A percentile compares a stretch with the other conserved stretches of the same genome.
These are phyloP conservation scores for Macrosoma leucophasiata DNA, from an alignment of 2,888 invertebrate species.

Conservation along the genomic window DNA sequence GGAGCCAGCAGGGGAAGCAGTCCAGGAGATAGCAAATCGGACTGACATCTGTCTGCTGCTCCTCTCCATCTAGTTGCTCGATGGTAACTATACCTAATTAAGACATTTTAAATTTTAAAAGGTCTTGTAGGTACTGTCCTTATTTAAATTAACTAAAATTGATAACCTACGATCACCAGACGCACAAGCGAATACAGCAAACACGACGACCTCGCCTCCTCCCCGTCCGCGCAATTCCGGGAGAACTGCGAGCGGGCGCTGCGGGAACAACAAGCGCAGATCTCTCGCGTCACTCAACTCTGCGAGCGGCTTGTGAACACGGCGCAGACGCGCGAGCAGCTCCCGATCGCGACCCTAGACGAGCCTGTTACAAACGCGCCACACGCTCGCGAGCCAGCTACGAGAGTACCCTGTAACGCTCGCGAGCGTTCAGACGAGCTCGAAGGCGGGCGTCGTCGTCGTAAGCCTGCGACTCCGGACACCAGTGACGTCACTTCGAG, in stretches of 20 bases:
- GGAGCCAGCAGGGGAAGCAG: too few relatives aligned
- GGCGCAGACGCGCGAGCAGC: slow-evolving; percentile 2
- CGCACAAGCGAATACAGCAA: slow-evolving; percentile 19
- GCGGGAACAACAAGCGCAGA: slow-evolving; percentile 46
- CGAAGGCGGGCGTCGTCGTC: slow-evolving; percentile 3
- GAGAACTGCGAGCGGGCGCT: slow-evolving; percentile 46
- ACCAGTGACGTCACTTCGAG: slow-evolving; percentile 41
- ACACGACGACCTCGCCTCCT: too few relatives aligned
- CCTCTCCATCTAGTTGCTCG: too few relatives aligned
- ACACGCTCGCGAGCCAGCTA: slow-evolving; percentile 8
- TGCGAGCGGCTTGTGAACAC: slow-evolving; percentile 48
- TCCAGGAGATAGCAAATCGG: too few relatives aligned
- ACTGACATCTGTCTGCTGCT: too few relatives aligned
- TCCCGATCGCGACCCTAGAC: not conserved
- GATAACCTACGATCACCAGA: too few relatives aligned
- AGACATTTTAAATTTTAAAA: too few relatives aligned
- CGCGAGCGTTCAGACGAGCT: slow-evolving; percentile 2
- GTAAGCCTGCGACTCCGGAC: slow-evolving; percentile 22
- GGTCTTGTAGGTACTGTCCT: too few relatives aligned
- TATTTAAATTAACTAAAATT: too few relatives aligned
- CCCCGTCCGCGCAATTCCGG: slow-evolving; percentile 44
- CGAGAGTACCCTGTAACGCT: slow-evolving; percentile 1
- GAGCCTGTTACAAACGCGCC: not conserved
- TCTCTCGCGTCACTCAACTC: slow-evolving; percentile 48
- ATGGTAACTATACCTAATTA: too few relatives aligned